A percentile compares a stretch with the other conserved stretches of the same genome.
Conservation (phyloP, 2,113 vertebrate genomes). For the Apteryx owenii region DNA sequence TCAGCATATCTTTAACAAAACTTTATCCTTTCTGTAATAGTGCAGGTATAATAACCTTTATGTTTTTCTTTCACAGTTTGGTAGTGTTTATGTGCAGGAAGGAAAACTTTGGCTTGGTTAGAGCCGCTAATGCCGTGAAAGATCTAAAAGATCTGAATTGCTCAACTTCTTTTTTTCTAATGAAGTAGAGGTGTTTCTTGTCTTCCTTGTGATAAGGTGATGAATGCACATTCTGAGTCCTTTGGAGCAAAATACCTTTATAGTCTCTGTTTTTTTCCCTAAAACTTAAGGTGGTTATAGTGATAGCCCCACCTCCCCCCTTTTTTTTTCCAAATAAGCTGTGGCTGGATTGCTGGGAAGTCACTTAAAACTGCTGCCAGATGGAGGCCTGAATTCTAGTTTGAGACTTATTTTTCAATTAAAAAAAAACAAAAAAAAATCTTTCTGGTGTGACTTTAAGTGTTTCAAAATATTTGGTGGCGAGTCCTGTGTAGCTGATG, state of each 20-base stretch:
- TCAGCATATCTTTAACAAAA: background rate
- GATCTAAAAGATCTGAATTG: background rate
- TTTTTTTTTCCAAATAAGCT: background rate
- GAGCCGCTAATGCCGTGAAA: background rate
- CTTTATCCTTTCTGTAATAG: background rate
- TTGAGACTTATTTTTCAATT: background rate
- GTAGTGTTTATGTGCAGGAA: background rate
- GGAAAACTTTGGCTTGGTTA: background rate
- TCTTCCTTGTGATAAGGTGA: background rate
- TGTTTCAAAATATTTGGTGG: background rate
- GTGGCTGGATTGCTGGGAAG: background rate
- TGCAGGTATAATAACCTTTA: background rate
- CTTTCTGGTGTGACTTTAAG: background rate
- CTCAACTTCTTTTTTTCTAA: background rate
- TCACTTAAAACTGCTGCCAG: background rate
- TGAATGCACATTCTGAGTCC: background rate
- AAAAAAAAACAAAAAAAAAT: background rate
- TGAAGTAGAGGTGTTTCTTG: background rate
- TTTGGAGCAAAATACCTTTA: background rate
- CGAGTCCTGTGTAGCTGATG: background rate
- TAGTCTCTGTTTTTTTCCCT: background rate
- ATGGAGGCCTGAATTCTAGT: background rate
- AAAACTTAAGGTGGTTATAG: background rate
- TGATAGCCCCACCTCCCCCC: fast-evolving
- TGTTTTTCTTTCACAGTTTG: background rate